Percentiles rank a stretch among this genome's conserved stretches.
Conservation (phyloP, 2,888 invertebrate genomes). For the Drosophila algonquin region DNA sequence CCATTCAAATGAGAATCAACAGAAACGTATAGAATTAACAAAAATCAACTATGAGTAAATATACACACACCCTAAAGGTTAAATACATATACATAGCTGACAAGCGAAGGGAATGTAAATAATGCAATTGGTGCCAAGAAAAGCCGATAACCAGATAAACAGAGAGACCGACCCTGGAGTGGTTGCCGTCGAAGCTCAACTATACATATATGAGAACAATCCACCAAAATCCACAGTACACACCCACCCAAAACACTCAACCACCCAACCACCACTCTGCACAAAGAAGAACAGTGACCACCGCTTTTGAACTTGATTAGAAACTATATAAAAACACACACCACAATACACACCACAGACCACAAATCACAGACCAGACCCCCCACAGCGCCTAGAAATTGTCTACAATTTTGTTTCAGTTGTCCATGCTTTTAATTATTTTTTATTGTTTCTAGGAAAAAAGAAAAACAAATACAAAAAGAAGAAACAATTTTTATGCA, state of each 20-base stretch:
- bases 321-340: conserved; percentile 31
- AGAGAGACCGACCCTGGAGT: not conserved
- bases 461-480: not conserved
- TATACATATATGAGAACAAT: conserved; percentile 4
- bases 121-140: conserved; percentile 32
- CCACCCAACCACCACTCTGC: conserved; percentile 42
- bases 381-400: conserved; percentile 40
- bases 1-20: conserved; percentile 22
- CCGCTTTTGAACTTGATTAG: conserved; percentile 58
- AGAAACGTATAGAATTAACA: conserved; percentile 27
- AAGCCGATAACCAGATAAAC: conserved; percentile 1
- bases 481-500: conserved; percentile 6
- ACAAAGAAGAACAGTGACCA: conserved; percentile 62
- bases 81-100: conserved; percentile 2
- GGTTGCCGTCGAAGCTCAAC: not conserved
- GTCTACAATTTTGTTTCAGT: conserved; percentile 38
- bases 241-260: conserved; percentile 21
- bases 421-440: conserved; percentile 23
- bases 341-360: conserved; percentile 18
- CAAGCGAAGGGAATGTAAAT: conserved; percentile 33
- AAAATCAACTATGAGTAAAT: conserved; percentile 18
- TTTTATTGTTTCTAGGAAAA: not conserved
- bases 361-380: conserved; percentile 11
- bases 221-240: conserved; percentile 30
- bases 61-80: conserved; percentile 4